Percentiles rank a stretch among this genome's conserved stretches.
Conservation (phyloP, 2,113 vertebrate genomes). For the Megatriorchis doriae region DNA sequence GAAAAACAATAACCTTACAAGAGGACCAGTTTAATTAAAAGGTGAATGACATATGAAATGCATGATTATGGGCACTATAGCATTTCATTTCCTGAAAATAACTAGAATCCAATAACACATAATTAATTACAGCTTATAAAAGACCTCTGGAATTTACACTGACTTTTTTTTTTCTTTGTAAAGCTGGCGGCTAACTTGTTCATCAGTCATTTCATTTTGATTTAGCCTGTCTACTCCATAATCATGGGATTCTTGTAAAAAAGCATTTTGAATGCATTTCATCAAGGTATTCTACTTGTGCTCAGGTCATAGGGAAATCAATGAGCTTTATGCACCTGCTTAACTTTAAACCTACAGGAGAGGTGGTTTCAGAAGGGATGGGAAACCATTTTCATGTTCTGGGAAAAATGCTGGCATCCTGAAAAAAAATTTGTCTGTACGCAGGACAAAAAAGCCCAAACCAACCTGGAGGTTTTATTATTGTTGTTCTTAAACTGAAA, state of each 20-base stretch:
- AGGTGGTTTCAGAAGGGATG: not conserved
- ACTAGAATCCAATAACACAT: not conserved
- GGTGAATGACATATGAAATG: not conserved
- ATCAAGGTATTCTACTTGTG: not conserved
- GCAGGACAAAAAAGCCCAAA: not conserved
- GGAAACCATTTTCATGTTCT: not conserved
- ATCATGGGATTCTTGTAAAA: not conserved
- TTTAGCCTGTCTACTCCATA: not conserved
- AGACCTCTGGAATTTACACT: not conserved
- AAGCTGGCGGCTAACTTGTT: not conserved
- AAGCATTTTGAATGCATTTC: not conserved
- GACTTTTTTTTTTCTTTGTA: not conserved
- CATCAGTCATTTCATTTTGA: not conserved
- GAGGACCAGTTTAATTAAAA: not conserved
- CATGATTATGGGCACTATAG: not conserved
- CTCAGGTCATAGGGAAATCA: not conserved
- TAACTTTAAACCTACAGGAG: not conserved
- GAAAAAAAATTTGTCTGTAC: not conserved
- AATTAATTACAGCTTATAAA: not conserved
- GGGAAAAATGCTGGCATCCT: not conserved
- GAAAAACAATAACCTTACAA: not conserved
- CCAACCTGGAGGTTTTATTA: not conserved
- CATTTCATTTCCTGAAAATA: not conserved
- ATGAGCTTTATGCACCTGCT: not conserved
- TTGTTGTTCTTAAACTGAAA: not conserved